Base-by-base conservation (phyloP, 1,140 invertebrate species). In the Drosophila nannoptera region DNA sequence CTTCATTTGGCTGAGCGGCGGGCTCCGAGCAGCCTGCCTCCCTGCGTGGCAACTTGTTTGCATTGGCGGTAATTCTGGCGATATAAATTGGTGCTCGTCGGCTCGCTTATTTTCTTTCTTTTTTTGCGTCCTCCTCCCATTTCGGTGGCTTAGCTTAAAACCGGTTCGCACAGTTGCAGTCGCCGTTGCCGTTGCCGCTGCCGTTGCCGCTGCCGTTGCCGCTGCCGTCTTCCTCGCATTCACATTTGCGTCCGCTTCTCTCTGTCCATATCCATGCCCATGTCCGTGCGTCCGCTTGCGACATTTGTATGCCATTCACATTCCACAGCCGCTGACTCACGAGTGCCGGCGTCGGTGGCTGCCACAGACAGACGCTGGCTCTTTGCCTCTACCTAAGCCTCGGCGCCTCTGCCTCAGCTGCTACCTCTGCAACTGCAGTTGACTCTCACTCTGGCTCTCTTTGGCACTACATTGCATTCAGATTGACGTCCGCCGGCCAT, bases 251-350 rank as follows among this genome's bases (percentile, higher is more conserved):
- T 31, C 16, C 22, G 29, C 46, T 32, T 12, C 22, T 61, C 36
- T 11, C 7, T 31, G 29, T 52, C 42, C n/a, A 12, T 12, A 43
- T 68, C 16, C 31, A 22, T 67, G 32, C 32, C 40, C 48, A 45
- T 31, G 43, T 55, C 59, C 50, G 8, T 68, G 43, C 42, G 67
- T 77, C 67, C 78, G 80, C 61, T 64, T 75, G 78, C 72, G 74
- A 77, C 77, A 81, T 86, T 86, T 86, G 71, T 86, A 86, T 86
- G 82, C 81, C 77, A 86, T 80, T 86, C 81, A 86, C 81, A 86
- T 86, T 86, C 81, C 82, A 56, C 42, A 42, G 46, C 52, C 66
- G 68, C 82, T 86, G 81, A 86, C 74, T 86, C 81, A 86, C 73
- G 36, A 70, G 59, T 66, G 55, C 50, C 50, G 62, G 59, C 71